Evolutionary conservation across 1,140 invertebrate genomes (phyloP).

Genomic region (Drosophila lacteicornis): DNA sequence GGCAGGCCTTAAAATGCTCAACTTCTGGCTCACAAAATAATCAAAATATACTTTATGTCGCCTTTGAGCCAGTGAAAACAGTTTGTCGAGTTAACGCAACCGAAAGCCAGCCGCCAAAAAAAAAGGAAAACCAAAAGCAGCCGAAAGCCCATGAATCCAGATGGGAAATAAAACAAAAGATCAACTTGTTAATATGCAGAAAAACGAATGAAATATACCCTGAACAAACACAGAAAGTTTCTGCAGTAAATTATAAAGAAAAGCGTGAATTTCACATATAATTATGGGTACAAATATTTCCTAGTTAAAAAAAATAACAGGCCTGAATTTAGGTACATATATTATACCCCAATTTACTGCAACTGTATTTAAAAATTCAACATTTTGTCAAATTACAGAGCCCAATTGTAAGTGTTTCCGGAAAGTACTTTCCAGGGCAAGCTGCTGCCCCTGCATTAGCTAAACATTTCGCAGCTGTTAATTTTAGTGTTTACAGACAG

Average conservation of each 20-base stretch:
- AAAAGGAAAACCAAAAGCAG: slow-evolving; percentile 13
- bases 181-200: slow-evolving; percentile 11
- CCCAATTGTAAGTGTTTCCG: neutral
- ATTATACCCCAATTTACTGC: no score
- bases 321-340: no score
- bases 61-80: slow-evolving; percentile 53
- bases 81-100: slow-evolving; percentile 41
- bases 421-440: neutral
- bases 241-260: neutral
- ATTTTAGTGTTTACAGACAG: slow-evolving; percentile 51
- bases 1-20: slow-evolving; percentile 61
- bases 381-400: neutral
- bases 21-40: slow-evolving; percentile 73
- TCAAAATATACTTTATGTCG: slow-evolving; percentile 80
- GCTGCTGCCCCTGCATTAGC: slow-evolving; percentile 2
- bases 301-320: neutral
- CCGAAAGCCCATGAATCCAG: slow-evolving; percentile 57
- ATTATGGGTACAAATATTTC: neutral
- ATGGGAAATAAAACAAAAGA: slow-evolving; percentile 34
- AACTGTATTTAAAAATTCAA: neutral
- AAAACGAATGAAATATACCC: slow-evolving; percentile 9
- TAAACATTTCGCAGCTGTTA: slow-evolving; percentile 51
- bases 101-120: slow-evolving; percentile 30
- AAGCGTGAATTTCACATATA: neutral
- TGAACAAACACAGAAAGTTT: neutral